These are phyloP conservation scores for Aspidoscelis tigris DNA, from an alignment of 2,113 vertebrate genomes.

Conservation along the genomic window DNA sequence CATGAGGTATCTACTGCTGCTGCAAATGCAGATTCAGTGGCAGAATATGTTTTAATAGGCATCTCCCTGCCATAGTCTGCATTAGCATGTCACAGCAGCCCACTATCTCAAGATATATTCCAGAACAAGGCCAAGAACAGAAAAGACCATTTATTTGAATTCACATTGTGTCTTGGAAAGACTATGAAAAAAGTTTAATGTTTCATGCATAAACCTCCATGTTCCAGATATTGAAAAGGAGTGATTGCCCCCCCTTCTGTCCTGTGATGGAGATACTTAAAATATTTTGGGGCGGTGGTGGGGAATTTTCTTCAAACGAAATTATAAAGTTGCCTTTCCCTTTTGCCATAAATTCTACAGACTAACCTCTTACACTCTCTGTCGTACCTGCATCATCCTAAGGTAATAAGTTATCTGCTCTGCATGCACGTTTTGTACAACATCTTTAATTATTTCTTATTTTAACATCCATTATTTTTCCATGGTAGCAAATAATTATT, in stretches of 20 bases:
- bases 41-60: too few relatives aligned
- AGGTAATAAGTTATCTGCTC: not conserved
- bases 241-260: not conserved
- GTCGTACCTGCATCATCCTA: not conserved
- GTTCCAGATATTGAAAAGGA: not conserved
- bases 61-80: too few relatives aligned
- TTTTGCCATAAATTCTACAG: slow-evolving; percentile 26
- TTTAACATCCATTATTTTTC: not conserved
- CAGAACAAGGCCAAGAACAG: too few relatives aligned
- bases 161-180: not conserved
- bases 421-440: not conserved
- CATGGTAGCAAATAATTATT: not conserved
- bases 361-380: not conserved
- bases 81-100: too few relatives aligned
- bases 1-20: too few relatives aligned
- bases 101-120: too few relatives aligned
- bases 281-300: not conserved
- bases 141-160: too few relatives aligned
- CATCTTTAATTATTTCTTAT: not conserved
- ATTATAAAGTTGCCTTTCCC: slow-evolving; percentile 14
- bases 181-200: not conserved
- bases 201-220: not conserved
- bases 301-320: slow-evolving; percentile 17
- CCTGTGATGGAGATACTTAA: too few relatives aligned
- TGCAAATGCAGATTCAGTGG: too few relatives aligned